These are phyloP conservation scores for Taurulus bubalis DNA, from an alignment of 2,113 vertebrate genomes.

Conservation along the genomic window DNA sequence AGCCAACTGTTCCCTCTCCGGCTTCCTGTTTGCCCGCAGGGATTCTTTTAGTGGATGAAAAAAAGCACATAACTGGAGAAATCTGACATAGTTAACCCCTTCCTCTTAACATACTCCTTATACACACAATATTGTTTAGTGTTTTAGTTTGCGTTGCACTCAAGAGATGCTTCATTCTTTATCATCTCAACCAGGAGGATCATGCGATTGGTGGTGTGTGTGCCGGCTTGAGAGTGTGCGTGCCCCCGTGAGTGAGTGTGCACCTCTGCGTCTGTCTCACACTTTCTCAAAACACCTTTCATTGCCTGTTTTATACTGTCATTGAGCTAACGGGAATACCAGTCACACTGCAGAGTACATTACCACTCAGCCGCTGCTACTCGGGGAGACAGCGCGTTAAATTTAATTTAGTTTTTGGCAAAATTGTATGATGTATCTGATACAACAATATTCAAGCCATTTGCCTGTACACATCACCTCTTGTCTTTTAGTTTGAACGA, in stretches of 20 bases:
- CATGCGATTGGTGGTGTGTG: background rate
- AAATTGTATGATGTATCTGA: background rate
- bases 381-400: background rate
- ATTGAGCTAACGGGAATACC: background rate
- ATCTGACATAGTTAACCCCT: conserved; percentile 85
- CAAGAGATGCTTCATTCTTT: background rate
- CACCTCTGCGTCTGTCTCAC: background rate
- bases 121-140: background rate
- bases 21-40: conserved; percentile 92
- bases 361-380: background rate
- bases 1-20: conserved; percentile 86
- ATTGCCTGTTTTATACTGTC: background rate
- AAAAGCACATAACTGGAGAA: conserved; percentile 83
- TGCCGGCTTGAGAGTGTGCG: background rate
- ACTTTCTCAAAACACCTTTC: no score
- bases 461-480: background rate
- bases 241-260: background rate
- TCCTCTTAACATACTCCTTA: conserved; percentile 50
- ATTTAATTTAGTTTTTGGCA: background rate
- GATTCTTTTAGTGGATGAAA: conserved; percentile 86
- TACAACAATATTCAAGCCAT: background rate
- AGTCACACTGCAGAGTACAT: background rate
- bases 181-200: background rate
- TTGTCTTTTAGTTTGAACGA: background rate
- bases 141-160: background rate